A percentile compares a stretch with the other conserved stretches of the same genome.
phyloP scores from a whole-genome alignment of 2,113 vertebrate species.

The Leucosticte australis region DNA sequence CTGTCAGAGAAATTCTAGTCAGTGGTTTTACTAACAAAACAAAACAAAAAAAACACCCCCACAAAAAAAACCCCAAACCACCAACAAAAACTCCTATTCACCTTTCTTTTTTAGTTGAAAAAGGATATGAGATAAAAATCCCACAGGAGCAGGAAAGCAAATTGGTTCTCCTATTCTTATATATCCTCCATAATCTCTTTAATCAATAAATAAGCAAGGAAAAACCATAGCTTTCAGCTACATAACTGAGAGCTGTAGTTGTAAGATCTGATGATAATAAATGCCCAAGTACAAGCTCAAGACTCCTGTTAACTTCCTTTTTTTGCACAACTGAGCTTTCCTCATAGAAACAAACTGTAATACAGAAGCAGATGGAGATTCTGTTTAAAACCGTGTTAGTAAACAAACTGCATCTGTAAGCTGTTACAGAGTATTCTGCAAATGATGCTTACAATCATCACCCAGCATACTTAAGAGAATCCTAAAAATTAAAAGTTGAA shows the following conservation, averaged over 20 bases:
- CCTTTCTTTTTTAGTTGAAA: neutral
- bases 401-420: neutral
- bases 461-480: neutral
- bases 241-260: neutral
- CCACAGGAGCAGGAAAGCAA: neutral
- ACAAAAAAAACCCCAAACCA: neutral
- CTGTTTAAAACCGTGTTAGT: neutral
- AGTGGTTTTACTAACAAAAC: neutral
- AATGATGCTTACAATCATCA: neutral
- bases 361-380: neutral
- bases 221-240: neutral
- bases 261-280: neutral
- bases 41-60: neutral
- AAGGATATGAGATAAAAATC: neutral
- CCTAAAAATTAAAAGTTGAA: rapidly evolving
- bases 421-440: neutral
- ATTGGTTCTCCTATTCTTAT: neutral
- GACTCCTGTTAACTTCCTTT: neutral
- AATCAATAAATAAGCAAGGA: neutral
- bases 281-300: neutral
- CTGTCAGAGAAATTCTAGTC: neutral
- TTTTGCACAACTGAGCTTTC: neutral
- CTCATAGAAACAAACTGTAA: neutral
- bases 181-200: neutral
- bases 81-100: neutral